Conservation (phyloP, 2,113 vertebrate species). For the Aphyosemion australe region DNA sequence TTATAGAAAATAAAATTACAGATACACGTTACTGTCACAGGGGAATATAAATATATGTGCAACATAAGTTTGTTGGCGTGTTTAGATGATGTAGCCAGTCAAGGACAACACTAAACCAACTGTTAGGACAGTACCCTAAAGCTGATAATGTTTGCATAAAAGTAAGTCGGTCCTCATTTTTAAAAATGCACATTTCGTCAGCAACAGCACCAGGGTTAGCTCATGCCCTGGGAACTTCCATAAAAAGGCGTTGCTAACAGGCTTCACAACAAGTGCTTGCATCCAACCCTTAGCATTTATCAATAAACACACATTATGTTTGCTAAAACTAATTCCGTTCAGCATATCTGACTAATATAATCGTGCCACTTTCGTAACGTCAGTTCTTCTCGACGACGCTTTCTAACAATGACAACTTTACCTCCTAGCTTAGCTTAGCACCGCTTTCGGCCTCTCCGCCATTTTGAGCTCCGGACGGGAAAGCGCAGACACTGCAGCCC, state of each 20-base stretch:
- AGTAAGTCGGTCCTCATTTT: not conserved
- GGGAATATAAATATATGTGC: not conserved
- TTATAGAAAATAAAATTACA: not conserved
- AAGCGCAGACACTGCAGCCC: conserved; percentile 74
- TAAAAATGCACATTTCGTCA: not conserved
- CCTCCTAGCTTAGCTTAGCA: conserved; percentile 47
- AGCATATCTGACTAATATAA: accelerated
- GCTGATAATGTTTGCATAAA: not conserved
- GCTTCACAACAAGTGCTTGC: conserved; percentile 46
- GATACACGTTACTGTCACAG: not conserved
- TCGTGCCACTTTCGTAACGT: not conserved
- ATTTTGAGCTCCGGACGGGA: conserved; percentile 78
- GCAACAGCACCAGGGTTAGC: conserved; percentile 47
- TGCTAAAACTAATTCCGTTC: not conserved
- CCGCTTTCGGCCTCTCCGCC: conserved; percentile 78
- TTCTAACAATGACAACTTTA: conserved; percentile 32
- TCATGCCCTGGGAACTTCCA: conserved; percentile 46
- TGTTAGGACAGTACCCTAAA: not conserved
- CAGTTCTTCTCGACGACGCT: not conserved
- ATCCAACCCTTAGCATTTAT: not conserved
- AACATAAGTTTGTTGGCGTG: conserved; percentile 19
- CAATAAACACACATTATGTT: too few species aligned
- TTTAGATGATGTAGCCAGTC: not conserved
- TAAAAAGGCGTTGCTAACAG: conserved; percentile 59
- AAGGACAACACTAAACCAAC: not conserved